A percentile compares a stretch with the other conserved stretches of the same genome.
These are phyloP conservation scores for Aphidoletes aphidimyza DNA, from an alignment of 2,888 invertebrate species.

Conservation along the genomic window DNA sequence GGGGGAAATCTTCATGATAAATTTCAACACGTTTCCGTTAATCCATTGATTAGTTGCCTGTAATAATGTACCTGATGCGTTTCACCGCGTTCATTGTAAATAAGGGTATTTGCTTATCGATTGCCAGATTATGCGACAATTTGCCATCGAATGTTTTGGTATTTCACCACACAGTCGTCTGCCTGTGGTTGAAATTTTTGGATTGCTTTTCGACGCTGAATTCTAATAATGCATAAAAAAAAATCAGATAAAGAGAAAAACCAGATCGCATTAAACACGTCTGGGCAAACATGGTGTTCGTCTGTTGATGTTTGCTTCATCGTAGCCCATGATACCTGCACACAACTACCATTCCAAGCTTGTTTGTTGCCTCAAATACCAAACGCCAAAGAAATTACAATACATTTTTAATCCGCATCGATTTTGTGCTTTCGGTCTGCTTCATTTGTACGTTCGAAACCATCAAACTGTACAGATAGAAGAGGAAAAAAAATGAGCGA, in stretches of 20 bases:
- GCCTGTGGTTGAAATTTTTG: no score
- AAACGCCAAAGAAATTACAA: slow-evolving; percentile 34
- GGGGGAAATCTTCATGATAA: not conserved
- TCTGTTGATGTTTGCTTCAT: not conserved
- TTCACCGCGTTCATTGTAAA: not conserved
- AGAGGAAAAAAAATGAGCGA: not conserved
- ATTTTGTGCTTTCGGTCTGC: not conserved
- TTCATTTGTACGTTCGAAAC: not conserved
- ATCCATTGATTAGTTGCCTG: slow-evolving; percentile 51
- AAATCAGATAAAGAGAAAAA: slow-evolving; percentile 17
- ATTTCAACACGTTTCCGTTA: slow-evolving; percentile 22
- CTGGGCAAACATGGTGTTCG: slow-evolving; percentile 32
- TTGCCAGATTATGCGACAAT: slow-evolving; percentile 46
- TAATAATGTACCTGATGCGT: slow-evolving; percentile 33
- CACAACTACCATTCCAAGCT: not conserved
- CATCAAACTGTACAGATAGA: not conserved
- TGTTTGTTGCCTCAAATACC: slow-evolving; percentile 2
- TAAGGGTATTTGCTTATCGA: slow-evolving; percentile 42
- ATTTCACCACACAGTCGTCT: not conserved
- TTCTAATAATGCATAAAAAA: slow-evolving; percentile 51
- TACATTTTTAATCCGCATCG: slow-evolving; percentile 34
- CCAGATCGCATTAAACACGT: slow-evolving; percentile 16
- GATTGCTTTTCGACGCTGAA: not conserved
- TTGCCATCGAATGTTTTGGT: not conserved
- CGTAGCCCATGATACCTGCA: not conserved